Conservation (phyloP, 1,140 invertebrate species). For the Scaptomyza montana region DNA sequence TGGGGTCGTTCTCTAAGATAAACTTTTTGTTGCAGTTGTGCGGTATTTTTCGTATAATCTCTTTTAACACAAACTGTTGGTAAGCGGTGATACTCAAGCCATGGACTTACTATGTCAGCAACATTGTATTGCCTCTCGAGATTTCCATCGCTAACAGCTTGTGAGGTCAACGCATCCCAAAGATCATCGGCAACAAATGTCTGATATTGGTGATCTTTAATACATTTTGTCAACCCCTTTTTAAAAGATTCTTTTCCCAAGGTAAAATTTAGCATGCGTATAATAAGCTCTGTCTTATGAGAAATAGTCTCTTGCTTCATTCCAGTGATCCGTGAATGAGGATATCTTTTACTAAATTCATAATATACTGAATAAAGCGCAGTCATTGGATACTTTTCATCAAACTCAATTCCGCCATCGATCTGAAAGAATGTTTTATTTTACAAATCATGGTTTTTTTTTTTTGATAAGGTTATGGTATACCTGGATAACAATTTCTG, state of each 20-base stretch:
- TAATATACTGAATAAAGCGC: slow-evolving; percentile 90
- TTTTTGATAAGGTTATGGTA: background rate
- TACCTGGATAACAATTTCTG: slow-evolving; percentile 87
- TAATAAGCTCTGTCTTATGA: slow-evolving; percentile 92
- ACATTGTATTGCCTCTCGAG: slow-evolving; percentile 86
- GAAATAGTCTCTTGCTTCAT: slow-evolving; percentile 89
- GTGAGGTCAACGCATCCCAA: slow-evolving; percentile 90
- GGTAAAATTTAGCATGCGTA: slow-evolving; percentile 96
- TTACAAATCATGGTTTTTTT: background rate
- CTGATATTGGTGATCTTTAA: slow-evolving; percentile 88
- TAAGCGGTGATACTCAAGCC: slow-evolving; percentile 92
- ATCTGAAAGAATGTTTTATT: slow-evolving; percentile 84
- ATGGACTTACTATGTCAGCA: slow-evolving; percentile 89
- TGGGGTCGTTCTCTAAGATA: slow-evolving; percentile 88
- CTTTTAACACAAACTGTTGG: slow-evolving; percentile 90
- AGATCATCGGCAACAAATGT: slow-evolving; percentile 92
- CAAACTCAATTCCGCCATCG: slow-evolving; percentile 87
- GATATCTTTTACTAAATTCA: slow-evolving; percentile 89
- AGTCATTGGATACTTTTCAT: slow-evolving; percentile 90
- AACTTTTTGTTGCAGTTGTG: slow-evolving; percentile 88
- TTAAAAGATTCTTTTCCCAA: slow-evolving; percentile 91
- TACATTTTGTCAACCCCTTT: slow-evolving; percentile 89
- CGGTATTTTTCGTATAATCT: slow-evolving; percentile 87
- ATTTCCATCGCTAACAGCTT: slow-evolving; percentile 86
- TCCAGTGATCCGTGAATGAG: slow-evolving; percentile 88